These are phyloP conservation scores for Chironomus tepperi DNA, from an alignment of 1,140 invertebrate genomes.

Conservation along the genomic window DNA sequence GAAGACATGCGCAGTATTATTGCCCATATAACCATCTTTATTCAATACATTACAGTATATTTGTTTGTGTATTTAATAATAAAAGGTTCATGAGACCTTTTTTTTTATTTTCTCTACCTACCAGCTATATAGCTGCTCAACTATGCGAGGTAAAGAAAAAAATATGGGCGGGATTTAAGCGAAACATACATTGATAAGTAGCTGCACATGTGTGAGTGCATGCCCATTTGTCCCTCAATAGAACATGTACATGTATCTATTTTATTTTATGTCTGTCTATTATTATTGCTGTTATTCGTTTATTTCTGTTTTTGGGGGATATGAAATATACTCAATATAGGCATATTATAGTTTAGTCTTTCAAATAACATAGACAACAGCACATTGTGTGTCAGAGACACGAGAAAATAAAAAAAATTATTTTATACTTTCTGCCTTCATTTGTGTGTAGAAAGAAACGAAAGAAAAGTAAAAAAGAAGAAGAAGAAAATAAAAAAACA, in stretches of 20 bases:
- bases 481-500: neutral
- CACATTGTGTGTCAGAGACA: too few relatives aligned
- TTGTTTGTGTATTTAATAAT: neutral
- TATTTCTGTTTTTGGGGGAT: too few relatives aligned
- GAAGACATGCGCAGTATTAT: neutral
- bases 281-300: neutral
- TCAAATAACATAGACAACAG: too few relatives aligned
- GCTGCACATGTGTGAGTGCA: neutral
- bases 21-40: neutral
- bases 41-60: neutral
- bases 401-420: too few relatives aligned
- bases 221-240: neutral
- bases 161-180: neutral
- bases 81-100: slow-evolving; percentile 1
- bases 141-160: neutral
- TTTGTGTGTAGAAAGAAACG: too few relatives aligned
- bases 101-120: neutral
- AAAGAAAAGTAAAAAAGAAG: neutral
- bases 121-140: neutral
- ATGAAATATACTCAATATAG: too few relatives aligned
- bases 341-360: too few relatives aligned
- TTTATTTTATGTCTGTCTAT: neutral
- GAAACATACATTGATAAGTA: too few relatives aligned
- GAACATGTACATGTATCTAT: neutral
- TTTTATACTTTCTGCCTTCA: too few relatives aligned